Percentiles rank a stretch among this genome's conserved stretches.
Evolutionary conservation across 1,140 invertebrate species (phyloP).

Genomic region (Lepidurus packardi): DNA sequence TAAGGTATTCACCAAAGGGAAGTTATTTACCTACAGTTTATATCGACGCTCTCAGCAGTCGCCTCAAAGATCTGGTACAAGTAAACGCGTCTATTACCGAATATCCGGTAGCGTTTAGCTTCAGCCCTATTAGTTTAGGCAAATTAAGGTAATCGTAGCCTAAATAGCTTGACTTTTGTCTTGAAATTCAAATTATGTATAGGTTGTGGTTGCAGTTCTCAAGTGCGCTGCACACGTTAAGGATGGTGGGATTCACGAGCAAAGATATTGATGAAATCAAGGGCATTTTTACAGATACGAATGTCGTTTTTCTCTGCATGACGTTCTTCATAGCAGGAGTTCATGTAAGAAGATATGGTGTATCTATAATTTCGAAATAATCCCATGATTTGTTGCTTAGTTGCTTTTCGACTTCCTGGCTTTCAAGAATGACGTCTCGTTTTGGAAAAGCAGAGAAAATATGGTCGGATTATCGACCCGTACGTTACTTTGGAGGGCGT

Average conservation of each 20-base stretch:
- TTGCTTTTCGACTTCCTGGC: constrained; percentile 92
- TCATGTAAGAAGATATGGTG: constrained; percentile 66
- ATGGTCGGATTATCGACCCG: constrained; percentile 83
- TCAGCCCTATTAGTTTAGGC: constrained; percentile 49
- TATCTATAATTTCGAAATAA: not conserved
- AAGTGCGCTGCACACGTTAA: constrained; percentile 65
- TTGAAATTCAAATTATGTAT: constrained; percentile 48
- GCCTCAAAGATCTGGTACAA: constrained; percentile 63
- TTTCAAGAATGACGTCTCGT: constrained; percentile 95
- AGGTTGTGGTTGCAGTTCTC: constrained; percentile 70
- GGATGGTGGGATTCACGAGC: constrained; percentile 73
- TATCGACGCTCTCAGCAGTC: constrained; percentile 72
- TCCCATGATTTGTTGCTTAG: constrained; percentile 49
- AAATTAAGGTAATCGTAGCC: constrained; percentile 44
- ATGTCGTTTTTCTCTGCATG: constrained; percentile 81
- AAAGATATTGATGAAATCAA: constrained; percentile 97
- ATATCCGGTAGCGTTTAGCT: constrained; percentile 45
- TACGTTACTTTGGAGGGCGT: constrained; percentile 85
- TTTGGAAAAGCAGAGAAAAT: constrained; percentile 78
- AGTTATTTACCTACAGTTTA: constrained; percentile 77
- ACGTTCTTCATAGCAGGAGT: constrained; percentile 88
- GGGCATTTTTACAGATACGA: constrained; percentile 91
- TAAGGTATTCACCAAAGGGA: constrained; percentile 49
- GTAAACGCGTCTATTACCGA: constrained; percentile 37
- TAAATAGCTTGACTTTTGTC: constrained; percentile 13